phyloP scores from a whole-genome alignment of 2,113 vertebrate species.

The Crotalus horridus region DNA sequence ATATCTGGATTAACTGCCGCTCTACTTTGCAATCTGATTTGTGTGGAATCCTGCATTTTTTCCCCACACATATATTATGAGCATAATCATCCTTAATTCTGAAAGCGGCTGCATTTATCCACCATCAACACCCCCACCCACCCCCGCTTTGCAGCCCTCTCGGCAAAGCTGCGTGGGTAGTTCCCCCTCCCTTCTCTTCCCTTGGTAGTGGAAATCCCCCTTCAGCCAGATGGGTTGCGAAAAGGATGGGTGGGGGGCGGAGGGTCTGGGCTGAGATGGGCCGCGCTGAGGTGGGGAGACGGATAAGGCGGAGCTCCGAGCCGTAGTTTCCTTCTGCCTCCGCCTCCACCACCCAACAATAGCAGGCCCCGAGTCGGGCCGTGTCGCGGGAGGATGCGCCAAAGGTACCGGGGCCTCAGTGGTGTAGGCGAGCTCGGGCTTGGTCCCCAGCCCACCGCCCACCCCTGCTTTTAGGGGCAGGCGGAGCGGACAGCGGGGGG shows the following conservation, averaged over 20 bases:
- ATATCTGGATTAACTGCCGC: neutral
- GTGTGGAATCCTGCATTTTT: neutral
- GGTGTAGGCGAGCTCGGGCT: neutral
- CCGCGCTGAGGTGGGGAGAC: slow-evolving; percentile 39
- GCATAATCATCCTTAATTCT: neutral
- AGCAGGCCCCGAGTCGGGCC: slow-evolving; percentile 43
- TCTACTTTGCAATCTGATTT: neutral
- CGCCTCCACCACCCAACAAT: slow-evolving; percentile 47
- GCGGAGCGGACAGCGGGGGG: slow-evolving; percentile 9
- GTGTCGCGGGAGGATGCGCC: slow-evolving; percentile 17
- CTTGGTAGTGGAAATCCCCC: neutral
- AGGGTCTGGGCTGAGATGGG: neutral
- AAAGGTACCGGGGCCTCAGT: neutral
- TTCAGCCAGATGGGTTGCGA: neutral
- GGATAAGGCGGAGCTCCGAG: slow-evolving; percentile 47
- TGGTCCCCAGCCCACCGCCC: neutral
- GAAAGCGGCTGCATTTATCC: no score
- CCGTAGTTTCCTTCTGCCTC: slow-evolving; percentile 8
- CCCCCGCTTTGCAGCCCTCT: neutral
- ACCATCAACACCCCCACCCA: no score
- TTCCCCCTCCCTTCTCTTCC: neutral
- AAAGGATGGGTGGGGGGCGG: slow-evolving; percentile 9
- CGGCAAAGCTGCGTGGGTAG: neutral
- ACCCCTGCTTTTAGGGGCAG: neutral
- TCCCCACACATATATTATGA: neutral